Base-by-base conservation (phyloP, 2,113 vertebrate species). In the Patagioenas fasciata region DNA sequence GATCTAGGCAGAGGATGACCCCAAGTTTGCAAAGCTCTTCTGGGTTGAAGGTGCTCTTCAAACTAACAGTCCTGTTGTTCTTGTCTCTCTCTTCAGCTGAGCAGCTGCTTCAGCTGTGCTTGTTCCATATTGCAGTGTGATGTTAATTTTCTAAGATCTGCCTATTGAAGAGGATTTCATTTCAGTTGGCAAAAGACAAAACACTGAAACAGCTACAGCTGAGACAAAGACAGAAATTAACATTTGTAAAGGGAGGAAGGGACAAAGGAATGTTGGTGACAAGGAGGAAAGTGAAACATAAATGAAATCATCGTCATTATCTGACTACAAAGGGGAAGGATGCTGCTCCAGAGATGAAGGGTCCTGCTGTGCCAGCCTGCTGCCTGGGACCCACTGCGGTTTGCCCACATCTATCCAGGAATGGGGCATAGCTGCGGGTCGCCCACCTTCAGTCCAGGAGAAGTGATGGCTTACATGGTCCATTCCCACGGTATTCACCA, bases 41-140 rank as follows among this genome's bases (percentile, higher is more conserved):
- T 87, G 71, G 34, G 44, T n/a, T 7, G 4, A 80, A 77, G 79
- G 64, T 92, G 58, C 58, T 80, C 82, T 88, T 80, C 56, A 80
- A 44, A 62, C 47, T 54, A 42, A 50, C 15, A n/a, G 12, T 72
- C 65, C 58, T 58, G 23, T 90, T 89, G 60, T 80, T 91, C 79
- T 90, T 66, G 40, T 84, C 38, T 66, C 54, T 79, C 51, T 74
- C 60, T 88, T 74, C 56, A 70, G 65, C 83, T 21, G 17, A 87
- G 84, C 93, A 95, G 93, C 92, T 97, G 95, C 78, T 95, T 91
- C 91, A 82, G 89, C 92, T 93, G 79, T 91, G 73, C 79, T 94
- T 53, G 51, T 77, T 91, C 80, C 83, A 92, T 82, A 88, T 53
- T 92, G 57, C 36, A 86, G 74, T 57, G 29, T 50, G 60, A 78